phyloP scores from a whole-genome alignment of 1,140 invertebrate species.

The Neodiprion lecontei region DNA sequence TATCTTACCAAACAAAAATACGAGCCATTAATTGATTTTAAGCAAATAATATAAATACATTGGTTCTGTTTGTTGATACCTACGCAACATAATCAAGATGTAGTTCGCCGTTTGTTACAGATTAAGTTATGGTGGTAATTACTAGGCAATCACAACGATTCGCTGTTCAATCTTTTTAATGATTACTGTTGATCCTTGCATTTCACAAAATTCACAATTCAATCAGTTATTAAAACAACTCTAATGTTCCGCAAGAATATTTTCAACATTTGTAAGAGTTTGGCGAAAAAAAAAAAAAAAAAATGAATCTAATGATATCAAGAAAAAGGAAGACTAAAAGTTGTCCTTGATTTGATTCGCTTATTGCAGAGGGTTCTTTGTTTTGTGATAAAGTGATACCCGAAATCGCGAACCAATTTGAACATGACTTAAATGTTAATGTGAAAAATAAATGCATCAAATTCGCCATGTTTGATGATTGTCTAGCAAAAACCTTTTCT shows the following conservation, averaged over 20 bases:
- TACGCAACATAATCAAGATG: slow-evolving; percentile 7
- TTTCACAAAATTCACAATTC: no score
- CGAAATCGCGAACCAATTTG: no score
- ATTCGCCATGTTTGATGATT: slow-evolving; percentile 52
- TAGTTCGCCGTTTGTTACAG: slow-evolving; percentile 4
- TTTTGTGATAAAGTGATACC: no score
- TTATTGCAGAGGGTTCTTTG: no score
- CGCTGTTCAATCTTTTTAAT: neutral
- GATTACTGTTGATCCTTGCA: neutral
- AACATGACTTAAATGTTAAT: slow-evolving; percentile 21
- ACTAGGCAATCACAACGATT: slow-evolving; percentile 2
- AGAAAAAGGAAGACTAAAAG: no score
- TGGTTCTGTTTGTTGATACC: neutral
- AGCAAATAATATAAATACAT: neutral
- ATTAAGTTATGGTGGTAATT: neutral
- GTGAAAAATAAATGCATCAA: slow-evolving; percentile 48
- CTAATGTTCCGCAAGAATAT: no score
- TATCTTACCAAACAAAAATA: neutral
- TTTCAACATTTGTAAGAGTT: neutral
- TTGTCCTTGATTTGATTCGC: no score
- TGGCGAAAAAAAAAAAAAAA: neutral
- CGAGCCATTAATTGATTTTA: neutral
- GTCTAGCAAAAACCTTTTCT: slow-evolving; percentile 55
- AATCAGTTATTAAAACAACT: no score
- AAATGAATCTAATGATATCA: neutral